Percentiles rank a stretch among this genome's conserved stretches.
These are phyloP conservation scores for Popillia japonica DNA, from an alignment of 1,140 invertebrate species.

Conservation along the genomic window DNA sequence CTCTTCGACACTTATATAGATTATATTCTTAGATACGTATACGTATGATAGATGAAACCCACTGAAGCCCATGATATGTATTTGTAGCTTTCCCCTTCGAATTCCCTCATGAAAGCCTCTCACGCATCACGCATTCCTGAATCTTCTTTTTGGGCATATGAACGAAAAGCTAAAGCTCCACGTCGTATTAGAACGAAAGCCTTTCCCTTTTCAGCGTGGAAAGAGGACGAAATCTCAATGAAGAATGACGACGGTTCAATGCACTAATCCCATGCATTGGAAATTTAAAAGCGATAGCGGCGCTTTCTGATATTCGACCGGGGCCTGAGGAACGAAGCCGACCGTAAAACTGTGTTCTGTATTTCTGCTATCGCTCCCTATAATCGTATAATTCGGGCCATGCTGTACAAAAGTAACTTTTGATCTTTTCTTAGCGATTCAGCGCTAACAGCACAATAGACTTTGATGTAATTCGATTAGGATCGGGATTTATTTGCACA, in stretches of 20 bases:
- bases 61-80: neutral
- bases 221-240: neutral
- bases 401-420: no score
- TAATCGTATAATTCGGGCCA: no score
- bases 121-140: neutral
- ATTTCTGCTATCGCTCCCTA: neutral
- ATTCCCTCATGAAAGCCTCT: neutral
- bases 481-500: no score
- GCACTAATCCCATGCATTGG: slow-evolving; percentile 9
- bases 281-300: slow-evolving; percentile 14
- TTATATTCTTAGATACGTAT: neutral
- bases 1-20: neutral
- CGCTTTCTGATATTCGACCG: neutral
- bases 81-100: neutral
- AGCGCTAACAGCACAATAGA: no score
- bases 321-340: neutral
- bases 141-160: neutral
- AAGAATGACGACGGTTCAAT: slow-evolving; percentile 1
- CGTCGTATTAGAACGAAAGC: neutral
- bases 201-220: neutral
- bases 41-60: neutral
- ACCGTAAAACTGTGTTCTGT: neutral
- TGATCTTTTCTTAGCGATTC: no score
- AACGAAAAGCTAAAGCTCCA: neutral
- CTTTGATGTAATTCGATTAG: no score